Evolutionary conservation across 2,888 invertebrate genomes (phyloP).

Genomic region (Oxyteleia sp.): DNA sequence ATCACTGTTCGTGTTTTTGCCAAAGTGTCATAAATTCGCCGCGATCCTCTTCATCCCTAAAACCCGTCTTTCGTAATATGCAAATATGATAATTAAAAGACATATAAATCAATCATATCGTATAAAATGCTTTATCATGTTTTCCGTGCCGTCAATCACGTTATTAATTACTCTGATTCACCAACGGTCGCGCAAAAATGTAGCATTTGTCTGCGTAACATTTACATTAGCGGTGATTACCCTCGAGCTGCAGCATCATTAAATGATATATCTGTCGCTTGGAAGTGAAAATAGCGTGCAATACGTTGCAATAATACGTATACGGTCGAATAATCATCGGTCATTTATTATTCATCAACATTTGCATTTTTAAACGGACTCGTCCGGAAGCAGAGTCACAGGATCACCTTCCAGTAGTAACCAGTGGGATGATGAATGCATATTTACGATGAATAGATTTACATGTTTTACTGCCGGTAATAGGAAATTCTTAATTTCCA

Average conservation of each 20-base stretch:
- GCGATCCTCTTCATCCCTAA: conserved; percentile 11
- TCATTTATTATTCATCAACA: conserved; percentile 54
- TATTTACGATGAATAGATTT: conserved; percentile 43
- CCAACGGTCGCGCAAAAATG: conserved; percentile 29
- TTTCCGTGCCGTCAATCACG: conserved; percentile 40
- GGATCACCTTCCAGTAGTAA: conserved; percentile 24
- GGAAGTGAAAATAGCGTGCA: conserved; percentile 37
- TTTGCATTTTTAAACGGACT: conserved; percentile 36
- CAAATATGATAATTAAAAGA: conserved; percentile 42
- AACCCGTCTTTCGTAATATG: conserved; percentile 24
- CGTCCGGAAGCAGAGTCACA: conserved; percentile 35
- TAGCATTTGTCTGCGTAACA: conserved; percentile 36
- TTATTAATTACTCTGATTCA: conserved; percentile 54
- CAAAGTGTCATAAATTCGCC: conserved; percentile 21
- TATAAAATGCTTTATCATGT: conserved; percentile 47
- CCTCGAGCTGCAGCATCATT: conserved; percentile 34
- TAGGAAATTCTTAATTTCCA: conserved; percentile 31
- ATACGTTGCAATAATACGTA: conserved; percentile 21
- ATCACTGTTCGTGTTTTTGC: background rate
- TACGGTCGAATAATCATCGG: conserved; percentile 39
- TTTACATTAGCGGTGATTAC: conserved; percentile 51
- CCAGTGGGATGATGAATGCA: conserved; percentile 37
- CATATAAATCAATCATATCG: conserved; percentile 44
- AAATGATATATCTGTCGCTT: conserved; percentile 43
- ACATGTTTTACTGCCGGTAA: conserved; percentile 17